Evolutionary conservation across 2,113 vertebrate genomes (phyloP).

Genomic region (Hemibagrus wyckioides): DNA sequence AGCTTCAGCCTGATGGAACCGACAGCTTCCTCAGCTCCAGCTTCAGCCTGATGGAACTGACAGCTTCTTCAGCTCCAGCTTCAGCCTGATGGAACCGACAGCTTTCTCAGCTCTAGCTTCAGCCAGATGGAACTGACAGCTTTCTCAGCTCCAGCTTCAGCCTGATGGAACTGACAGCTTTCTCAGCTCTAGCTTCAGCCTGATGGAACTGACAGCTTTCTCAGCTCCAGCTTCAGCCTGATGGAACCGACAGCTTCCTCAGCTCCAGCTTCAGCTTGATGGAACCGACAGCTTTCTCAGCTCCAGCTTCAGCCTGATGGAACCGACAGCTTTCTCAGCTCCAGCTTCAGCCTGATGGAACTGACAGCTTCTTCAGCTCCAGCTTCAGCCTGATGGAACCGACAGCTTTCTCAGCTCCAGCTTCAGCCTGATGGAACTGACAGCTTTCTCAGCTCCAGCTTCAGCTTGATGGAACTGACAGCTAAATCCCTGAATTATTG

Average conservation of each 20-base stretch:
- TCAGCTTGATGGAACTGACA: background rate
- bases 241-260: background rate
- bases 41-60: background rate
- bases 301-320: background rate
- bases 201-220: background rate
- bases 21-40: background rate
- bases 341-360: background rate
- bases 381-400: background rate
- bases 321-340: background rate
- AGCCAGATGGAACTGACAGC: background rate
- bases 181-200: background rate
- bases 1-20: background rate
- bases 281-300: background rate
- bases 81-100: background rate
- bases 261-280: background rate
- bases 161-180: background rate
- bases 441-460: background rate
- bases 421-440: background rate
- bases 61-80: background rate
- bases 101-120: no score
- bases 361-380: no score
- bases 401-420: background rate
- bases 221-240: background rate
- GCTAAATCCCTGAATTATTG: conserved; percentile 26
- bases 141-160: background rate